Evolutionary conservation across 1,140 invertebrate genomes (phyloP).

Genomic region (Lepidotrigona ventralis): DNA sequence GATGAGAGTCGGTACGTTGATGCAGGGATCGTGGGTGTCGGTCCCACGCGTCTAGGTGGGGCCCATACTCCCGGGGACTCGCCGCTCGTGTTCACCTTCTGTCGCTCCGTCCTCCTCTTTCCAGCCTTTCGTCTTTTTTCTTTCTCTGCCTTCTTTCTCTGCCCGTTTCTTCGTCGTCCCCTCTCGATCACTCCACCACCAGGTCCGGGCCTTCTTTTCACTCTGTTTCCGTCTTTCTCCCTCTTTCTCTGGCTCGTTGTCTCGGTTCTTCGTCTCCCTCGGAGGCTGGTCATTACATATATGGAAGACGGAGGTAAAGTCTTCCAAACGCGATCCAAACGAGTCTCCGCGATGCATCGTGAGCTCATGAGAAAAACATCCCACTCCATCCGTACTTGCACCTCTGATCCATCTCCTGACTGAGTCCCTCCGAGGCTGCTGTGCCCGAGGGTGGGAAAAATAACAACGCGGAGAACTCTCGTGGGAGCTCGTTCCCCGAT

Average conservation of each 20-base stretch:
- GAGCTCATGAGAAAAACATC: constrained; percentile 63
- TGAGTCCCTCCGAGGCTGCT: background rate
- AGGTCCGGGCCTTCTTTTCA: background rate
- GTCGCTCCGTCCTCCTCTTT: constrained; percentile 42
- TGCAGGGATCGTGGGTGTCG: constrained; percentile 72
- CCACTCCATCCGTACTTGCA: constrained; percentile 21
- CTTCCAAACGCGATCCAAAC: constrained; percentile 63
- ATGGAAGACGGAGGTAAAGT: constrained; percentile 67
- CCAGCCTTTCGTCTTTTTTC: constrained; percentile 38
- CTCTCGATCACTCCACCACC: constrained; percentile 27
- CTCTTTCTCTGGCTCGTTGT: constrained; percentile 17
- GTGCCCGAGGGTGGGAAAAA: constrained; percentile 15
- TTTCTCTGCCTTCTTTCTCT: constrained; percentile 35
- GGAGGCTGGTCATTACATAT: constrained; percentile 71
- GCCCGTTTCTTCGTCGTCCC: constrained; percentile 6
- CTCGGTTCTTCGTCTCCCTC: constrained; percentile 31
- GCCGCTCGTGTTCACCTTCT: constrained; percentile 53
- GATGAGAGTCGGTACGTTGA: constrained; percentile 66
- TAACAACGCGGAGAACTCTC: background rate
- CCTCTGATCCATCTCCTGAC: constrained; percentile 36
- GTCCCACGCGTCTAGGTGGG: constrained; percentile 75
- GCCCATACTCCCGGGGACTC: constrained; percentile 61
- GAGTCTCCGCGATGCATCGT: constrained; percentile 56
- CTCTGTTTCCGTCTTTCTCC: constrained; percentile 15
- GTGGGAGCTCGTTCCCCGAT: constrained; percentile 14